Evolutionary conservation across 2,888 invertebrate species (phyloP), one percentile per base, ranked within the genome.

Genomic region (Plebejus anna): DNA sequence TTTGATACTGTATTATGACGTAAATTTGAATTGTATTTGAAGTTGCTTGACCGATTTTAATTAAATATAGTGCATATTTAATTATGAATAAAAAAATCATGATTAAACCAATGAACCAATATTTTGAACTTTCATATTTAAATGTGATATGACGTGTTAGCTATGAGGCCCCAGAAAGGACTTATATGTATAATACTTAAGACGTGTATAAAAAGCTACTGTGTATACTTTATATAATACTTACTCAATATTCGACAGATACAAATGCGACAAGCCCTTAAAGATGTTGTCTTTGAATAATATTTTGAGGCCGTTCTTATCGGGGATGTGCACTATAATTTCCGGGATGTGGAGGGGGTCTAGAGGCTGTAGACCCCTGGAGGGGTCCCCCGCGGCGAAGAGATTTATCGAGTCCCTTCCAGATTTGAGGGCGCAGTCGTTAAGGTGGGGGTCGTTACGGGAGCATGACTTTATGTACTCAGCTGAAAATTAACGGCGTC

Each of bases 221-320:
- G 22, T 22, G 22, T 22, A 32, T 38, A 38, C 42, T 47, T 0
- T 47, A 1, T 59, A 57, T 76, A 83, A 57, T 76, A 83, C 87
- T 86, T 82, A 90, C 90, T 84, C 86, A 5, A 90, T 83, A 78
- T 79, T 83, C 36, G 87, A 79, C 76, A 90, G 76, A 36, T 85
- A 81, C 82, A 90, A 80, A n/a, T 78, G 82, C 1, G 90, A 87
- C 36, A 91, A 82, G 11, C 90, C 90, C 28, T 83, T 86, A 75
- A 91, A 90, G 70, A 85, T 81, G 76, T 90, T 90, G 7, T 90
- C 86, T 75, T 86, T 87, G 77, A 90, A 91, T 0, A 83, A 79
- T 32, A 90, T 77, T 78, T 86, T 89, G 1, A 90, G 79, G 0
- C 90, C 90, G 76, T 88, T 88, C 75, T 90, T 86, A 57, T 90